Percentiles rank a stretch among this genome's conserved stretches.
Evolutionary conservation across 2,797 vertebrate species (phyloP).

Genomic region (Labeo calbasu): DNA sequence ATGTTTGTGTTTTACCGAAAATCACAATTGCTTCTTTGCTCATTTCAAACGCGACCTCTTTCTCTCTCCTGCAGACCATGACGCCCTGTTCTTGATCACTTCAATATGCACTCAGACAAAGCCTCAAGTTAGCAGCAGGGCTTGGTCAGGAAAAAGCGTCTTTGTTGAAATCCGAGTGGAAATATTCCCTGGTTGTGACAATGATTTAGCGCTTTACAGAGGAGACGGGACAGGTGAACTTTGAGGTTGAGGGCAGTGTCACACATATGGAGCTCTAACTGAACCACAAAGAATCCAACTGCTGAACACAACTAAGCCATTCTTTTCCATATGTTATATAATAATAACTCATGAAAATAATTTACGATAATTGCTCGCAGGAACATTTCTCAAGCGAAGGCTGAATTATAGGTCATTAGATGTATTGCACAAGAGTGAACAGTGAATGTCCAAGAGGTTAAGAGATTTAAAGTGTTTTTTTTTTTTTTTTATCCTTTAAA

Average conservation of each 20-base stretch:
- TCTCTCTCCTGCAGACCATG: background rate
- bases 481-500: background rate
- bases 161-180: background rate
- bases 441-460: background rate
- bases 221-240: background rate
- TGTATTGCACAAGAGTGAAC: background rate
- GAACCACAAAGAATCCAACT: background rate
- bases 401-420: slow-evolving; percentile 11
- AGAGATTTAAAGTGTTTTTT: background rate
- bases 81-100: background rate
- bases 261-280: background rate
- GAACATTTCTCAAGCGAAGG: background rate
- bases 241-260: background rate
- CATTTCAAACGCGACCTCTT: slow-evolving; percentile 1
- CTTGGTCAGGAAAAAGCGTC: background rate
- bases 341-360: background rate
- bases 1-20: background rate
- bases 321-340: background rate
- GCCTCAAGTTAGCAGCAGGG: background rate
- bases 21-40: background rate
- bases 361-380: background rate
- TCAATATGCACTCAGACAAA: slow-evolving; percentile 23
- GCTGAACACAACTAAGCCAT: background rate
- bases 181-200: background rate
- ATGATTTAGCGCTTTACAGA: slow-evolving; percentile 15